A percentile compares a stretch with the other conserved stretches of the same genome.
Conservation (phyloP, 2,888 invertebrate species). For the Epinotia demarniana region DNA sequence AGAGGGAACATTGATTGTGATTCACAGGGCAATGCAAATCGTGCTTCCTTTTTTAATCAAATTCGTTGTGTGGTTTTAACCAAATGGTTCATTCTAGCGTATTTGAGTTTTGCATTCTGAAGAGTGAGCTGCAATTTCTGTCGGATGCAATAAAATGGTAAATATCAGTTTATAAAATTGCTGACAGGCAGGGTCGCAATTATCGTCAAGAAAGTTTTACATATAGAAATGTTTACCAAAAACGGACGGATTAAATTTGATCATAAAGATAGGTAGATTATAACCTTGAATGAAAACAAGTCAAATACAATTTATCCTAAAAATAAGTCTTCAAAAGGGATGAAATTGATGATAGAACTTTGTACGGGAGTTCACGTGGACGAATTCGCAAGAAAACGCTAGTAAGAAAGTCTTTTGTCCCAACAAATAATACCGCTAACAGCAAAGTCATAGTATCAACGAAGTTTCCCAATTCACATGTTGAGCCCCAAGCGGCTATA, state of each 20-base stretch:
- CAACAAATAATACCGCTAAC: slow-evolving; percentile 8
- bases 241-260: too few relatives aligned
- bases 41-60: slow-evolving; percentile 7
- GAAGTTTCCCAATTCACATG: slow-evolving; percentile 33
- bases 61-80: slow-evolving; percentile 6
- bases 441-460: slow-evolving; percentile 8
- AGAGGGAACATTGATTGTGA: slow-evolving; percentile 45
- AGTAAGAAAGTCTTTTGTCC: not conserved
- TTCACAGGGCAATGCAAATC: slow-evolving; percentile 25
- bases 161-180: too few relatives aligned
- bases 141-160: not conserved
- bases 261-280: too few relatives aligned
- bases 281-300: too few relatives aligned
- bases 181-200: too few relatives aligned
- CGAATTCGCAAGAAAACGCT: too few relatives aligned
- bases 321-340: too few relatives aligned
- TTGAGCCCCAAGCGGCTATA: slow-evolving; percentile 15
- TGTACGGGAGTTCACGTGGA: too few relatives aligned
- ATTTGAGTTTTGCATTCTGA: not conserved
- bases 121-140: not conserved
- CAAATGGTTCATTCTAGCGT: not conserved
- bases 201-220: too few relatives aligned
- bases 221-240: too few relatives aligned
- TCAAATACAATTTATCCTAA: too few relatives aligned
- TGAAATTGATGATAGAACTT: too few relatives aligned